These are phyloP conservation scores for Dermatemys mawii DNA, from an alignment of 2,113 vertebrate species.

Conservation along the genomic window DNA sequence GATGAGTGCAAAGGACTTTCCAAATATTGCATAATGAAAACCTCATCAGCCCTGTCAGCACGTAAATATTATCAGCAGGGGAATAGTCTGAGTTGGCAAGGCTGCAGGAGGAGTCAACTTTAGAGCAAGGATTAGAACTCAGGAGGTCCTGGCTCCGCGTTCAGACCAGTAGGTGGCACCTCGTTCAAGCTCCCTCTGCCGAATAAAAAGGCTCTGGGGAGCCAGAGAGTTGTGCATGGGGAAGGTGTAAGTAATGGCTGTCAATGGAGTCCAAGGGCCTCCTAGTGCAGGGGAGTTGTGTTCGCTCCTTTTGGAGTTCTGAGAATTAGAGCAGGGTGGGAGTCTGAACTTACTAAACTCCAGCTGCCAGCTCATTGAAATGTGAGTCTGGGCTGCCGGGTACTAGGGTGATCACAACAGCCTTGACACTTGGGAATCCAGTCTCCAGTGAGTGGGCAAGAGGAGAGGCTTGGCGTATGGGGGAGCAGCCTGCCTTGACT, in stretches of 20 bases:
- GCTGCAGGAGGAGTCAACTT: accelerated
- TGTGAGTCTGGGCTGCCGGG: not conserved
- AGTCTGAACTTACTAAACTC: not conserved
- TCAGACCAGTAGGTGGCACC: not conserved
- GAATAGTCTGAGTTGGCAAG: not conserved
- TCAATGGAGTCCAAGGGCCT: not conserved
- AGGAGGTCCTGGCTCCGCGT: not conserved
- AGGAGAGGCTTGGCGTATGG: not conserved
- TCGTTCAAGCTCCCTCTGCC: not conserved
- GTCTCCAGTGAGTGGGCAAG: not conserved
- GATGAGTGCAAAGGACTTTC: accelerated
- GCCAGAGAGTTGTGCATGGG: not conserved
- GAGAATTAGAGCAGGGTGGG: not conserved
- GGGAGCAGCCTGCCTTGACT: not conserved
- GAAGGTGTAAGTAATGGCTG: not conserved
- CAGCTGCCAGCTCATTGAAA: not conserved
- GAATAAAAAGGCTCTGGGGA: not conserved
- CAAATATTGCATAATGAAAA: not conserved
- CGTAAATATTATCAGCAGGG: not conserved
- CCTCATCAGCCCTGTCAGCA: not conserved
- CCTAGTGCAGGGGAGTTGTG: not conserved
- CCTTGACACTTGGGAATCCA: not conserved
- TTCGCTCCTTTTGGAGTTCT: not conserved
- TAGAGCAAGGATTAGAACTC: accelerated
- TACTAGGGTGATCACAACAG: too few relatives aligned